Evolutionary conservation across 2,797 vertebrate species (phyloP), one percentile per base, ranked within the genome.

Genomic region (Dendrocincla tyrannina): DNA sequence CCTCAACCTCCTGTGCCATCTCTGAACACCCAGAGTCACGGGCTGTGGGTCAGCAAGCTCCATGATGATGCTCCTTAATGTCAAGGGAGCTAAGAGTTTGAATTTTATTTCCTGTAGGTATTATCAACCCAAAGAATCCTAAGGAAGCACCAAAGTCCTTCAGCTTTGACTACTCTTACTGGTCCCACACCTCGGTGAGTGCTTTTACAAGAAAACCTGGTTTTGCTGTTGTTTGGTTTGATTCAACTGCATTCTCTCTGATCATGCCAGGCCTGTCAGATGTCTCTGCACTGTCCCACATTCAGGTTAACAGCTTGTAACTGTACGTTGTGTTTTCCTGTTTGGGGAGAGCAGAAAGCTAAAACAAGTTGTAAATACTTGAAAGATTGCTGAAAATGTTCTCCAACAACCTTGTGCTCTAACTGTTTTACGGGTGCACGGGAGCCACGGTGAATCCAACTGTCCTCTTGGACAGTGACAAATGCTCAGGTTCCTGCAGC

Each of bases 161-260:
- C 98, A 99, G 99, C 98, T 99, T 99, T 91, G 99, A 99, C 98
- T 99, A 99, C 92, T 99, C 99, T 28, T 99, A 99, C 28, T 99
- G 99, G 99, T 99, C 99, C 64, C 99, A 99, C 96, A 99, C 99
- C 62, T 98, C 99, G 91, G 99, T 99, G 97, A 99, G 98, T 94
- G 67, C 27, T 90, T 85, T 28, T n/a, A 27, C 33, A 60, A 41
- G 60, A 44, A 42, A 70, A n/a, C 24, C 41, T 60, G 60, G 11
- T 17, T 53, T n/a, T 66, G 33, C 46, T 72, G 25, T 50, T 50
- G 24, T 30, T 56, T 84, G 35, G 10, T 33, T 70, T 75, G 39
- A 66, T 75, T 72, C 44, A 64, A 30, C 9, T 41, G 18, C 8
- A 5, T 73, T 83, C 23, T 32, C 49, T 55, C 37, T 77, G 47